phyloP scores from a whole-genome alignment of 2,888 invertebrate species.

The Myopa tessellatipennis region DNA sequence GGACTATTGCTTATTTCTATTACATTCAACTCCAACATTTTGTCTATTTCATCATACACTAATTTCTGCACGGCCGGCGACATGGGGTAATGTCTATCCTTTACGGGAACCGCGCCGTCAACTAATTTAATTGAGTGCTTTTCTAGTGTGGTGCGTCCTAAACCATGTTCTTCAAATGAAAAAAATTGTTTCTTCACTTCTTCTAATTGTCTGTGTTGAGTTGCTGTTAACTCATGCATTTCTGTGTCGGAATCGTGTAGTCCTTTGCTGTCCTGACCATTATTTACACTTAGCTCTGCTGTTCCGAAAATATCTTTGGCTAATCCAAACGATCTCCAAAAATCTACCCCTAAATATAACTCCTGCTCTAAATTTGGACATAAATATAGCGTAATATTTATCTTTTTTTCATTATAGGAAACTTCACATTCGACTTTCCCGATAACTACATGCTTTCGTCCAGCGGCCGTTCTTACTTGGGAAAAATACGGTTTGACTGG shows the following conservation, averaged over 20 bases:
- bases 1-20: constrained; percentile 15
- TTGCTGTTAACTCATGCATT: neutral
- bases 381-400: no score
- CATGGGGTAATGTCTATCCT: constrained; percentile 30
- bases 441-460: no score
- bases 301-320: no score
- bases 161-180: constrained; percentile 27
- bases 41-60: constrained; percentile 30
- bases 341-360: no score
- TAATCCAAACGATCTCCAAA: no score
- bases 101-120: constrained; percentile 20
- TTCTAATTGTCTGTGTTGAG: neutral
- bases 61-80: constrained; percentile 9
- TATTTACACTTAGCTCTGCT: no score
- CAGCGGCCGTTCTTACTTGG: no score
- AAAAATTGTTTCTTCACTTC: neutral
- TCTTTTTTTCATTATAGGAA: no score
- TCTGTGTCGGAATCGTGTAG: neutral
- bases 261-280: no score
- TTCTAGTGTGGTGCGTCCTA: constrained; percentile 19
- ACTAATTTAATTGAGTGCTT: constrained; percentile 20
- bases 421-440: no score
- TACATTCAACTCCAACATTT: constrained; percentile 27
- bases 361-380: no score
- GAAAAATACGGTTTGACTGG: no score